These are phyloP conservation scores for Trissolcus basalis DNA, from an alignment of 1,140 invertebrate genomes.

Conservation along the genomic window DNA sequence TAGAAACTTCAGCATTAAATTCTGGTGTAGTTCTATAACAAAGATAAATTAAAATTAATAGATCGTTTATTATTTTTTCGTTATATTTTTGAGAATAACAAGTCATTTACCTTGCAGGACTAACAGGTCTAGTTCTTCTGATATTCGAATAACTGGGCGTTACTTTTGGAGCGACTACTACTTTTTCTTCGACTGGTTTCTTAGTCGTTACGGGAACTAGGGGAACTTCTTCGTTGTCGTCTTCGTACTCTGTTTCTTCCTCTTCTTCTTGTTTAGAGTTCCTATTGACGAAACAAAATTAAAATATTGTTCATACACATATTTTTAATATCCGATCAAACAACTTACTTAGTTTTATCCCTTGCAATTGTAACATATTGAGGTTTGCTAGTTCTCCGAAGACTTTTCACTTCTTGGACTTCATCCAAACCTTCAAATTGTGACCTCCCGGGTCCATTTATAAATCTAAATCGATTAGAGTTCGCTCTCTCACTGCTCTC, in stretches of 20 bases:
- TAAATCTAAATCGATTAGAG: conserved; percentile 55
- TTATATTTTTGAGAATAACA: too few relatives aligned
- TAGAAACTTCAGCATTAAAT: conserved; percentile 54
- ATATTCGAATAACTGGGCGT: conserved; percentile 81
- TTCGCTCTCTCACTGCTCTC: conserved; percentile 31
- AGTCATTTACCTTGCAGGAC: conserved; percentile 63
- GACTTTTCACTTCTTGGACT: conserved; percentile 76
- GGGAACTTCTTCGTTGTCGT: conserved; percentile 64
- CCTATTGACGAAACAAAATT: conserved; percentile 14
- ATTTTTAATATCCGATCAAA: too few relatives aligned
- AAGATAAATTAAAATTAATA: conserved; percentile 7
- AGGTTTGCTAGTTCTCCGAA: conserved; percentile 78
- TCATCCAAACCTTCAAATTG: conserved; percentile 83
- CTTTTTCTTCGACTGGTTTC: conserved; percentile 63
- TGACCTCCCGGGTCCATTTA: conserved; percentile 77
- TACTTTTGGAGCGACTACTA: conserved; percentile 73
- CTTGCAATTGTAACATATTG: conserved; percentile 80
- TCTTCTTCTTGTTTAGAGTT: conserved; percentile 50
- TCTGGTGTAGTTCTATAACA: conserved; percentile 53
- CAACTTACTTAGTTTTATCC: conserved; percentile 49
- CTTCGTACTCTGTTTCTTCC: conserved; percentile 68
- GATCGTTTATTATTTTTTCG: conserved; percentile 3
- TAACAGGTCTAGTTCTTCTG: conserved; percentile 78
- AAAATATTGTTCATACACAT: background rate
- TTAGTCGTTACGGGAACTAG: conserved; percentile 64